These are phyloP conservation scores for Bugula neritina DNA, from an alignment of 2,888 invertebrate species.

Conservation along the genomic window DNA sequence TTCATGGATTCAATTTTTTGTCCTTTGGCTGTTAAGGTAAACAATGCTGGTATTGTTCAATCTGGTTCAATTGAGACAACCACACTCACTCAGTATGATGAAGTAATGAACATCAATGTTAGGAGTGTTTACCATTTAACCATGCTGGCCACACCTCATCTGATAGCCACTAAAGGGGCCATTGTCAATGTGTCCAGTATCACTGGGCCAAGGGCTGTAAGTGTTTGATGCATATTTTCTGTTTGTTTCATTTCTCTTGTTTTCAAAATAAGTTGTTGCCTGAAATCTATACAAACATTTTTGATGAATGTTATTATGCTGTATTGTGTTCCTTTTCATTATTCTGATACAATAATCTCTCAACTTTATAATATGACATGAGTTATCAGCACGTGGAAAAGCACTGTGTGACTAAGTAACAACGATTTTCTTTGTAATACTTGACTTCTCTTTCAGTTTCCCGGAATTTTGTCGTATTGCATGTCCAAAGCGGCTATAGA, in stretches of 20 bases:
- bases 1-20: too few relatives aligned
- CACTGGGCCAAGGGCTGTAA: slow-evolving; percentile 74
- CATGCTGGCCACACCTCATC: slow-evolving; percentile 28
- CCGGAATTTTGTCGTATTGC: slow-evolving; percentile 77
- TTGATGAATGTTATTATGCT: too few relatives aligned
- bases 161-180: slow-evolving; percentile 28
- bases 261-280: too few relatives aligned
- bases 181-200: slow-evolving; percentile 83
- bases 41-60: slow-evolving; percentile 82
- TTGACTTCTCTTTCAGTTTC: slow-evolving; percentile 65
- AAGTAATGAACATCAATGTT: slow-evolving; percentile 81
- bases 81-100: slow-evolving; percentile 77
- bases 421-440: too few relatives aligned
- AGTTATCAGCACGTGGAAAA: too few relatives aligned
- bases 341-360: too few relatives aligned
- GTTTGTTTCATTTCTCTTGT: slow-evolving; percentile 80
- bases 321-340: too few relatives aligned
- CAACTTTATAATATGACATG: too few relatives aligned
- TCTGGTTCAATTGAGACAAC: slow-evolving; percentile 79
- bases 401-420: too few relatives aligned
- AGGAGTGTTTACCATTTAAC: slow-evolving; percentile 36
- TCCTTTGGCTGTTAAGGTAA: slow-evolving; percentile 40
- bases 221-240: slow-evolving; percentile 76
- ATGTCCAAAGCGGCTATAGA: slow-evolving; percentile 90
- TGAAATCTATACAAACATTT: too few relatives aligned